A percentile compares a stretch with the other conserved stretches of the same genome.
Evolutionary conservation across 2,888 invertebrate genomes (phyloP).

Genomic region (Tortricodes alternella): DNA sequence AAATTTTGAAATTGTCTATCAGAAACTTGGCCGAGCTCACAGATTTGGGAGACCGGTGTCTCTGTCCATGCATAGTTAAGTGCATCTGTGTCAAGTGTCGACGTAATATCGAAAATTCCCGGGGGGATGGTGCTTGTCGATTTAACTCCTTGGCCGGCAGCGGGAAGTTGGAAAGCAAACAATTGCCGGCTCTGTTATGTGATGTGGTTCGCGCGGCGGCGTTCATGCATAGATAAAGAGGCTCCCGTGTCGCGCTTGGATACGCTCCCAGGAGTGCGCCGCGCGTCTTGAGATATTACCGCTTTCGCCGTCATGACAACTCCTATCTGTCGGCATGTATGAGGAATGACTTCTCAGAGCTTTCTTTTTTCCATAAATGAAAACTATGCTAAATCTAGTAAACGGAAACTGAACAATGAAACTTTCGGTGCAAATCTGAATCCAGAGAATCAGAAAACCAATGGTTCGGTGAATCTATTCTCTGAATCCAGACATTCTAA

Average conservation of each 20-base stretch:
- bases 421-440: no score
- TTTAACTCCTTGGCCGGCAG: constrained; percentile 61
- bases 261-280: constrained; percentile 47
- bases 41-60: constrained; percentile 63
- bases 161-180: constrained; percentile 41
- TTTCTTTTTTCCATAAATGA: constrained; percentile 1
- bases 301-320: constrained; percentile 54
- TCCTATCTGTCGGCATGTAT: constrained; percentile 41
- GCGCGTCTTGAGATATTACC: constrained; percentile 63
- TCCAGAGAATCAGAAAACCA: no score
- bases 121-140: constrained; percentile 51
- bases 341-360: constrained; percentile 22
- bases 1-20: constrained; percentile 62
- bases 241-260: constrained; percentile 50
- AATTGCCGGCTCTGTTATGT: constrained; percentile 39
- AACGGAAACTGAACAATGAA: no score
- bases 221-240: constrained; percentile 66
- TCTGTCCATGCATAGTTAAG: constrained; percentile 79
- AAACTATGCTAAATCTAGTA: no score
- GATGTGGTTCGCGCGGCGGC: constrained; percentile 41
- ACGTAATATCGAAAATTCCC: constrained; percentile 70
- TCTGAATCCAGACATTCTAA: no score
- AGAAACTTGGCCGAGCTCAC: constrained; percentile 60
- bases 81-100: constrained; percentile 72
- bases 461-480: no score